Percentiles rank a stretch among this genome's conserved stretches.
These are phyloP conservation scores for Neostethus bicornis DNA, from an alignment of 2,797 vertebrate genomes.

Conservation along the genomic window DNA sequence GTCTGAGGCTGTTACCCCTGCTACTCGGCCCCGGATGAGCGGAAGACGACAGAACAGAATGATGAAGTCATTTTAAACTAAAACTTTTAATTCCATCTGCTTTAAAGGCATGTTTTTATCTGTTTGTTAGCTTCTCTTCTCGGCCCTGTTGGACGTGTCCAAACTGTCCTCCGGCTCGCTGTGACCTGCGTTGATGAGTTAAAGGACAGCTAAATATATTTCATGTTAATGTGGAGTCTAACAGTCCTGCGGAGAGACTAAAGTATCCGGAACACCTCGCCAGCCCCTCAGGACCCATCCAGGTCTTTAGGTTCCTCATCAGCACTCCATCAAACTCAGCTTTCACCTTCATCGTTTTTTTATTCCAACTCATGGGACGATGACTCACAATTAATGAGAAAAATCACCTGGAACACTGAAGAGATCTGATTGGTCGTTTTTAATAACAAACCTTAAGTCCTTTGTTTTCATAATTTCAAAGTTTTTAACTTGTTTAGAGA, in stretches of 20 bases:
- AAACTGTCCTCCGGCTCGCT: constrained; percentile 50
- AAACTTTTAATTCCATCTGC: constrained; percentile 5
- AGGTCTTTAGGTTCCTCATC: constrained; percentile 15
- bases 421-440: too few species aligned
- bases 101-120: constrained; percentile 18
- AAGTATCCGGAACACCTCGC: constrained; percentile 1
- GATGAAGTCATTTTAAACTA: too few species aligned
- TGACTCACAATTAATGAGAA: constrained; percentile 8
- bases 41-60: too few species aligned
- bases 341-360: constrained; percentile 22
- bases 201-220: constrained; percentile 47
- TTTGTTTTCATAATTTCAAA: too few species aligned
- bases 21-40: too few species aligned
- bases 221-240: constrained; percentile 50
- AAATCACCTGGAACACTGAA: constrained; percentile 13
- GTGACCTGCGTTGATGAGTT: constrained; percentile 57
- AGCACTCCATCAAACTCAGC: constrained; percentile 29
- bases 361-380: constrained; percentile 5
- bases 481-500: too few species aligned
- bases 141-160: constrained; percentile 45
- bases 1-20: too few species aligned
- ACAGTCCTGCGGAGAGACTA: constrained; percentile 37
- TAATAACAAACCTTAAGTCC: too few species aligned
- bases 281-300: background rate
- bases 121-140: constrained; percentile 1